Evolutionary conservation across 2,113 vertebrate species (phyloP).

Genomic region (Chionomys nivalis): DNA sequence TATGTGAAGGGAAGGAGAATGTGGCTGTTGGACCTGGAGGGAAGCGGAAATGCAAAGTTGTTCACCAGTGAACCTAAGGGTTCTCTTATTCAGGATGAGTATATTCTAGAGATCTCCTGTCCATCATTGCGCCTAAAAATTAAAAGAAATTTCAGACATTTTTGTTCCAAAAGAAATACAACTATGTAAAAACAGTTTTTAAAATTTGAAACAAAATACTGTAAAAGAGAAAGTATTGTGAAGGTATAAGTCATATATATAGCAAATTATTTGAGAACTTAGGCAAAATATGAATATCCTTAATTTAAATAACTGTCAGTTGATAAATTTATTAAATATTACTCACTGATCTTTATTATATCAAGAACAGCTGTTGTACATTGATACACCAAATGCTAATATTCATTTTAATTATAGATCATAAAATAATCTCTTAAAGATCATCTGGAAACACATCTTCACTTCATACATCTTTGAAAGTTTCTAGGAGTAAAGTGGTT

Average conservation of each 20-base stretch:
- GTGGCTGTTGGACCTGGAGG: not conserved
- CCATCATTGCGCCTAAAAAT: not conserved
- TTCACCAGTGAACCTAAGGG: not conserved
- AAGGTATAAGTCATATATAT: not conserved
- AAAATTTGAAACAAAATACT: not conserved
- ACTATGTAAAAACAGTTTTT: not conserved
- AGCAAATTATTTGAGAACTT: not conserved
- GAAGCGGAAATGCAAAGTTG: not conserved
- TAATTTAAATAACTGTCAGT: not conserved
- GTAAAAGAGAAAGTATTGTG: not conserved
- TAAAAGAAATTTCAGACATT: not conserved
- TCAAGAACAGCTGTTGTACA: not conserved
- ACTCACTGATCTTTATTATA: not conserved
- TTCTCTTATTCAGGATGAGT: not conserved
- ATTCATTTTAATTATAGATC: not conserved
- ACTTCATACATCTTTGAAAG: not conserved
- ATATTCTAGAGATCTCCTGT: not conserved
- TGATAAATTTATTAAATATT: not conserved
- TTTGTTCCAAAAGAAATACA: not conserved
- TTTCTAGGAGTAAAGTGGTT: not conserved
- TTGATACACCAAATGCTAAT: not conserved
- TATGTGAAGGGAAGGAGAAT: not conserved
- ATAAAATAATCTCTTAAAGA: not conserved
- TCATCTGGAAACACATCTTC: not conserved
- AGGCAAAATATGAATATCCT: not conserved